phyloP scores from a whole-genome alignment of 2,888 invertebrate genomes.

The Lottia scabra region DNA sequence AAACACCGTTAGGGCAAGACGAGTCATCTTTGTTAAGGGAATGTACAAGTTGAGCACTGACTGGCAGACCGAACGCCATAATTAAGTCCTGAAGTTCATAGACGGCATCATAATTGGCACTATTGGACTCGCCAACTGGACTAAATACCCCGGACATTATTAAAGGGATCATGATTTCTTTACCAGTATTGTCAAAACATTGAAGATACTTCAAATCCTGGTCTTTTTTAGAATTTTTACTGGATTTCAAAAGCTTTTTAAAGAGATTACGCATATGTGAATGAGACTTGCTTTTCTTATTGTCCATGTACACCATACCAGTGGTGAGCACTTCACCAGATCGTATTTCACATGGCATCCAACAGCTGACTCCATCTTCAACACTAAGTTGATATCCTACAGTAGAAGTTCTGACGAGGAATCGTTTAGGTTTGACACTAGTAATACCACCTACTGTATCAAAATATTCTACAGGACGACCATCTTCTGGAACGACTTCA shows the following conservation, averaged over 20 bases:
- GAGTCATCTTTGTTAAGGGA: conserved; percentile 35
- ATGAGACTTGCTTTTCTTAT: conserved; percentile 48
- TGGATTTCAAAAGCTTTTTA: conserved; percentile 47
- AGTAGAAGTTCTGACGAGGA: conserved; percentile 56
- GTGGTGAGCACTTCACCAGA: conserved; percentile 55
- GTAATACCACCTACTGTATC: conserved; percentile 59
- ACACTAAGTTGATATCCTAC: conserved; percentile 56
- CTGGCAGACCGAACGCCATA: conserved; percentile 55
- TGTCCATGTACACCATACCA: conserved; percentile 60
- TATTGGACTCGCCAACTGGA: conserved; percentile 54
- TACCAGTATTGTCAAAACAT: conserved; percentile 52
- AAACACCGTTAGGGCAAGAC: conserved; percentile 42
- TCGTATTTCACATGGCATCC: conserved; percentile 56
- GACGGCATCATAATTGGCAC: conserved; percentile 58
- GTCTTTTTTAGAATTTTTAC: conserved; percentile 48
- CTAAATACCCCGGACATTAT: conserved; percentile 63
- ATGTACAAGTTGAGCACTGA: conserved; percentile 56
- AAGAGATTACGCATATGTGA: conserved; percentile 47
- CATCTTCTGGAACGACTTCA: conserved; percentile 59
- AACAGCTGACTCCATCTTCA: conserved; percentile 47
- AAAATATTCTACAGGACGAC: conserved; percentile 61
- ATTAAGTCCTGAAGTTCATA: conserved; percentile 59
- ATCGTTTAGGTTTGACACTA: conserved; percentile 51
- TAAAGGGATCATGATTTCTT: conserved; percentile 61
- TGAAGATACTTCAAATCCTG: conserved; percentile 61